Evolutionary conservation across 1,140 invertebrate genomes (phyloP), one percentile per base, ranked within the genome.

Genomic region (Drosophila kanapiae): DNA sequence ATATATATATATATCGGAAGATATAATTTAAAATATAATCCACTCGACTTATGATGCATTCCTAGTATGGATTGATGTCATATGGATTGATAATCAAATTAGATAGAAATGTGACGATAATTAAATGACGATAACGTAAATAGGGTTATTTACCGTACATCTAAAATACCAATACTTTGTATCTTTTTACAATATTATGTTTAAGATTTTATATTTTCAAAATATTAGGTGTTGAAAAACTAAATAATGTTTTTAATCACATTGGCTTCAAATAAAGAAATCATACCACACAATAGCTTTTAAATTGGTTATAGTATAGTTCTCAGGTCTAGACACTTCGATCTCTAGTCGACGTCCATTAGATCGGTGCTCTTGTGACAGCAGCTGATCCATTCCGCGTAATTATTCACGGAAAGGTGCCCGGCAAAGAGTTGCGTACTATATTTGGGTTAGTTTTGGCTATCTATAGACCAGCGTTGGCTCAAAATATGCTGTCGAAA

Each of bases 401-500:
- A 51, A 31, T 71, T 72, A 72, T 71, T 60, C 53, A 72, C 13
- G 45, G 40, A 68, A 23, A 14, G 16, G 11, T 37, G 57, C 68
- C 53, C 23, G 45, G 68, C 33, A 60, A 60, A 74, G 70, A 74
- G 70, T 72, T 74, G 31, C 16, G 45, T 16, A 54, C 57, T 69
- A 85, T 42, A 77, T 80, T 85, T 84, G 83, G 82, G 37, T 23
- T n/a, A 27, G 42, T 40, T 23, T 40, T 23, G 14, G 38, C 77
- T 84, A 84, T 80, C 54, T 85, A 48, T 85, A 85, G 82, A 48
- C 49, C 27, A 56, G 43, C 47, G 58, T 38, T 38, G 42, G 83
- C 80, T 87, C 83, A 87, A 88, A 88, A 87, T 80, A 87, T 67
- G 80, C 64, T 84, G 83, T 87, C 83, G 76, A 88, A 88, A 70